Percentiles rank a stretch among this genome's conserved stretches.
These are phyloP conservation scores for Netelia fuscicornis DNA, from an alignment of 2,888 invertebrate genomes.

Conservation along the genomic window DNA sequence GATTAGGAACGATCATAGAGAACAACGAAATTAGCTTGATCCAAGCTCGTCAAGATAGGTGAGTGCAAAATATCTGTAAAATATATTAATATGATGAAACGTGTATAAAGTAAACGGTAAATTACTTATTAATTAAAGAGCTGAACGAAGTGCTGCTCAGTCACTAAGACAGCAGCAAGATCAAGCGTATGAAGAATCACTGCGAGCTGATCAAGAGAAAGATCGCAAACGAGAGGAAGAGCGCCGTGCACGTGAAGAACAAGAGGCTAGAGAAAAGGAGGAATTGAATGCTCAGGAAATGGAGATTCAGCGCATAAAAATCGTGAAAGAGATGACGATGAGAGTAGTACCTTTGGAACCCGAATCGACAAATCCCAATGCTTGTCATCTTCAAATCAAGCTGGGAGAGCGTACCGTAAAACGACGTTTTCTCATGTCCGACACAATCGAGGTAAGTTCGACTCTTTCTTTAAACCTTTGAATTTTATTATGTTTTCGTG, in stretches of 20 bases:
- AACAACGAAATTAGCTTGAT: constrained; percentile 96
- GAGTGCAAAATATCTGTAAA: constrained; percentile 63
- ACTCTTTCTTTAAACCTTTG: constrained; percentile 5
- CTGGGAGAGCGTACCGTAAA: constrained; percentile 96
- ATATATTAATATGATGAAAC: background rate
- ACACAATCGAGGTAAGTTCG: constrained; percentile 92
- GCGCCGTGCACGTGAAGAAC: constrained; percentile 86
- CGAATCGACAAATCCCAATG: constrained; percentile 88
- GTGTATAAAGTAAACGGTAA: background rate
- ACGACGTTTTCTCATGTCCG: constrained; percentile 92
- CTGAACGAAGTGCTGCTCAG: constrained; percentile 94
- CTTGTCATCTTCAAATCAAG: constrained; percentile 95
- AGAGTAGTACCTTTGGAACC: constrained; percentile 92
- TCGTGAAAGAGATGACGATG: constrained; percentile 89
- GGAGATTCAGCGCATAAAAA: constrained; percentile 87
- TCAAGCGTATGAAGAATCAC: constrained; percentile 95
- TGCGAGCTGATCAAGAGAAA: constrained; percentile 97
- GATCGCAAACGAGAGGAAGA: constrained; percentile 90
- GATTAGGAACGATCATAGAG: constrained; percentile 91
- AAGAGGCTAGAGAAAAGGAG: constrained; percentile 85
- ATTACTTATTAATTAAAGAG: constrained; percentile 82
- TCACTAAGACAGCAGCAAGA: constrained; percentile 96
- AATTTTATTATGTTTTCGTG: constrained; percentile 15
- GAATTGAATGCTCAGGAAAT: constrained; percentile 86
- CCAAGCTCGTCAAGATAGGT: constrained; percentile 95